phyloP scores from a whole-genome alignment of 2,888 invertebrate species.

The Chirona hameri region DNA sequence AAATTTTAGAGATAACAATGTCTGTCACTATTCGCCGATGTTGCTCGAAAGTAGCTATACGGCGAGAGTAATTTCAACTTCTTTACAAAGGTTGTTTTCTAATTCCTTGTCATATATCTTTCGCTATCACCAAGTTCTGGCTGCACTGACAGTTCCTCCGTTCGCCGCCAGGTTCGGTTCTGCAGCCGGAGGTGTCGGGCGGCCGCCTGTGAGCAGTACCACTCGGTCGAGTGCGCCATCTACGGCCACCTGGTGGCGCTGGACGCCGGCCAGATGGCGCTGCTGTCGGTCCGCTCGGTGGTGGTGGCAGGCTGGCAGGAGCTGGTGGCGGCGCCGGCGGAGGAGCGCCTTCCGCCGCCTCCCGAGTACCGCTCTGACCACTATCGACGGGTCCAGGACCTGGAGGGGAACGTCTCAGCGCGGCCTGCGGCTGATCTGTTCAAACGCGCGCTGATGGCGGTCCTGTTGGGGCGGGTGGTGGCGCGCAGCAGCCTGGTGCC shows the following conservation, averaged over 20 bases:
- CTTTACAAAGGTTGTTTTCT: too few relatives aligned
- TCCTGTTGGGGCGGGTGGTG: constrained; percentile 50
- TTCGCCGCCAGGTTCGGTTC: constrained; percentile 40
- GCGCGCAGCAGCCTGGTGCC: constrained; percentile 41
- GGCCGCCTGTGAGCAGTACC: constrained; percentile 40
- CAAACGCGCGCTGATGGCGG: constrained; percentile 46
- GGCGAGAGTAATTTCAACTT: too few relatives aligned
- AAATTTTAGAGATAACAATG: too few relatives aligned
- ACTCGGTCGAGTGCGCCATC: constrained; percentile 42
- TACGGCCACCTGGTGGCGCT: constrained; percentile 37
- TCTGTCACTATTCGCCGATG: too few relatives aligned
- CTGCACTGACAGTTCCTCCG: background rate
- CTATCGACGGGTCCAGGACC: constrained; percentile 36
- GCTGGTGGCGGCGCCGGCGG: background rate
- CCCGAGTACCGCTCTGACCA: constrained; percentile 34
- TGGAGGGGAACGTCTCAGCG: constrained; percentile 34
- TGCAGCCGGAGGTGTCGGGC: constrained; percentile 41
- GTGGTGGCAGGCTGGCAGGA: background rate
- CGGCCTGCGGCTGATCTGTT: constrained; percentile 45
- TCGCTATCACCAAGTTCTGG: too few relatives aligned
- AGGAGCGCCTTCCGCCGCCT: background rate
- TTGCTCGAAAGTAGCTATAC: too few relatives aligned
- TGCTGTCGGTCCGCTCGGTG: constrained; percentile 36
- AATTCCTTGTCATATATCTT: too few relatives aligned
- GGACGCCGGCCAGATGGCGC: constrained; percentile 38